phyloP scores from a whole-genome alignment of 2,113 vertebrate genomes.

The Nothocercus nigrocapillus region DNA sequence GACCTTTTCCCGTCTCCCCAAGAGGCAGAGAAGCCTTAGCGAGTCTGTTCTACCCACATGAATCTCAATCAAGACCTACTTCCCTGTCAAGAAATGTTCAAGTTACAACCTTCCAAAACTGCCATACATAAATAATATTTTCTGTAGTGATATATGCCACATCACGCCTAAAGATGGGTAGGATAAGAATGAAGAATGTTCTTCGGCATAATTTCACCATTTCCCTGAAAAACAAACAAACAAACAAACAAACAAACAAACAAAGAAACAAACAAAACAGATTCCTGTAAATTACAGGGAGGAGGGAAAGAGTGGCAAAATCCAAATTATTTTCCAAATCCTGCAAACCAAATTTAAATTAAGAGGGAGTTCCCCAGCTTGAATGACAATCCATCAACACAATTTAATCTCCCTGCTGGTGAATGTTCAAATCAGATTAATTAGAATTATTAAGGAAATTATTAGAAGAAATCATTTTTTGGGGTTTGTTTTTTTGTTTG shows the following conservation, averaged over 20 bases:
- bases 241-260: neutral
- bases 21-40: neutral
- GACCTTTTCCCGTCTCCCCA: neutral
- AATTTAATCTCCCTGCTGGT: neutral
- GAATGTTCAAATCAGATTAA: neutral
- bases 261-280: neutral
- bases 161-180: neutral
- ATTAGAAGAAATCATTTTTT: neutral
- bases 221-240: neutral
- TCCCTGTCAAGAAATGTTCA: neutral
- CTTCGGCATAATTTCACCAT: neutral
- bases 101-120: neutral
- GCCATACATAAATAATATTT: neutral
- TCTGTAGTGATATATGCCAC: neutral
- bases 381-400: neutral
- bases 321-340: neutral
- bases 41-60: neutral
- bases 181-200: neutral
- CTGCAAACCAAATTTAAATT: neutral
- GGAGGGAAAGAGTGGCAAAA: neutral
- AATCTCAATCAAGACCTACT: neutral
- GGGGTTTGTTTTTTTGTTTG: no score
- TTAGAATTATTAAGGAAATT: neutral
- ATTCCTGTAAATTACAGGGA: neutral
- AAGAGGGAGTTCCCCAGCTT: neutral